These are phyloP conservation scores for Atrichornis clamosus DNA, from an alignment of 2,113 vertebrate genomes.

Conservation along the genomic window DNA sequence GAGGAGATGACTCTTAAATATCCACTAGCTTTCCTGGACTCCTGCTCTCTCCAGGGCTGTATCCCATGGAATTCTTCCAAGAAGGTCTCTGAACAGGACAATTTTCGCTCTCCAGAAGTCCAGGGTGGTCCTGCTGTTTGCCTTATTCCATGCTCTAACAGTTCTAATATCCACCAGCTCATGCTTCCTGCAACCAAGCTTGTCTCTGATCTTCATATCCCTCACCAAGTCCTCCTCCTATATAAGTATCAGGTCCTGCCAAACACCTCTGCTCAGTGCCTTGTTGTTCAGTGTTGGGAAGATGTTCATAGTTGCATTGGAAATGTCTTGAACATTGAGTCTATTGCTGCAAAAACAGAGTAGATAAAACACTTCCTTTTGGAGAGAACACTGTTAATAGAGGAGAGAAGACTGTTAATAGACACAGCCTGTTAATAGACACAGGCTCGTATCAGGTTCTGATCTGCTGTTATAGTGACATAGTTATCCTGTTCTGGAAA, in stretches of 20 bases:
- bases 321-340: neutral
- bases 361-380: neutral
- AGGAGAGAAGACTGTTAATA: neutral
- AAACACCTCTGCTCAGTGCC: neutral
- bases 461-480: neutral
- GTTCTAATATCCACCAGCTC: neutral
- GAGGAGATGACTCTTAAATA: neutral
- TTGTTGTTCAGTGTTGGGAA: neutral
- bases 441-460: neutral
- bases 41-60: neutral
- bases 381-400: neutral
- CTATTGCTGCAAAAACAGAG: neutral
- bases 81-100: neutral
- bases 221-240: neutral
- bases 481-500: neutral
- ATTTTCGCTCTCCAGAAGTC: neutral
- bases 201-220: neutral
- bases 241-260: neutral
- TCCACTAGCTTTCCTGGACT: neutral
- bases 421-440: neutral
- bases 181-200: neutral
- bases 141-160: neutral
- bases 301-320: neutral
- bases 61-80: neutral
- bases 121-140: neutral